phyloP scores from a whole-genome alignment of 2,797 vertebrate genomes.

The Liasis olivaceus region DNA sequence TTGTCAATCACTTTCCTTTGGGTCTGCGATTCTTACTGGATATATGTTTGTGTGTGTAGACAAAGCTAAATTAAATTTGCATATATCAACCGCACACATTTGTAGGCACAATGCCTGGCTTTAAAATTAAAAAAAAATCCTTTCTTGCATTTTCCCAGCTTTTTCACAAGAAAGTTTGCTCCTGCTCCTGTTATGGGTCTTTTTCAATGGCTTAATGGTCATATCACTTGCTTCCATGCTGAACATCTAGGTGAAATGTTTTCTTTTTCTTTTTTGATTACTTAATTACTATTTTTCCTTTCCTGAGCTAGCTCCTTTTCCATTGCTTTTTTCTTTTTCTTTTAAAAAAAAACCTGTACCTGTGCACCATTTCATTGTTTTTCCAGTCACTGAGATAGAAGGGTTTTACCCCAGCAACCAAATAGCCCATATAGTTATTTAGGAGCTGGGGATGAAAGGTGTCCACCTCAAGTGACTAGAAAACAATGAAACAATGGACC shows the following conservation, averaged over 20 bases:
- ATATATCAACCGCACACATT: not conserved
- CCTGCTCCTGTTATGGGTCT: not conserved
- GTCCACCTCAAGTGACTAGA: not conserved
- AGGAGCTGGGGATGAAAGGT: not conserved
- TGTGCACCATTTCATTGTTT: not conserved
- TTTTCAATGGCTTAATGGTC: not conserved
- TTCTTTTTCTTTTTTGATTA: not conserved
- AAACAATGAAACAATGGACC: not conserved
- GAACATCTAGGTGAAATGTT: not conserved
- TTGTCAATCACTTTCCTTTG: not conserved
- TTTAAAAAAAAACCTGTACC: not conserved
- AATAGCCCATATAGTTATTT: not conserved
- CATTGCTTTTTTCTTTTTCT: not conserved
- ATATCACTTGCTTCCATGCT: not conserved
- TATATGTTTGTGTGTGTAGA: not conserved
- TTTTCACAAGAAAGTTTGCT: not conserved
- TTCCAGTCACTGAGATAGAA: not conserved
- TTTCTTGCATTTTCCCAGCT: not conserved
- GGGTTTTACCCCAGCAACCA: not conserved
- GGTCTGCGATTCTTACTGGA: not conserved
- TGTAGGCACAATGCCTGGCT: not conserved
- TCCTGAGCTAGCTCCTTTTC: not conserved
- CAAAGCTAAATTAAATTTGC: not conserved
- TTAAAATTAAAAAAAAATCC: not conserved
- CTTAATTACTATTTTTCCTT: not conserved